A percentile compares a stretch with the other conserved stretches of the same genome.
Conservation (phyloP, 1,140 invertebrate species). For the Atta colombica region DNA sequence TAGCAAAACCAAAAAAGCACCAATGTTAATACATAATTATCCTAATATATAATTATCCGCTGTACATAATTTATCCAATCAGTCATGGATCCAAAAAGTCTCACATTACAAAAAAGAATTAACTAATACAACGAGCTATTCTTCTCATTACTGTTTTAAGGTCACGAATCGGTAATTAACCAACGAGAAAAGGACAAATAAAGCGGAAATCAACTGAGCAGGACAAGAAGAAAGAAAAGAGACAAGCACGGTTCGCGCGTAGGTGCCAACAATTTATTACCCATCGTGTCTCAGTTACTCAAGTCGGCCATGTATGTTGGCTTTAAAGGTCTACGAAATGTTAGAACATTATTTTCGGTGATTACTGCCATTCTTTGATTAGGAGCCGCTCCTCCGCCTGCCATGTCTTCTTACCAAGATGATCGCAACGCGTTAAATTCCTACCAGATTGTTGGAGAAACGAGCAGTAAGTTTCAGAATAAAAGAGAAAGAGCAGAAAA, state of each 20-base stretch:
- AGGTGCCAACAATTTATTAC: conserved; percentile 81
- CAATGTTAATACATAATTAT: no score
- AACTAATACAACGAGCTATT: conserved; percentile 71
- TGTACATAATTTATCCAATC: conserved; percentile 70
- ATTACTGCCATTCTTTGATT: conserved; percentile 81
- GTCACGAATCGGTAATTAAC: conserved; percentile 67
- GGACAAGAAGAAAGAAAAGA: conserved; percentile 37
- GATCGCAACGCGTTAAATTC: conserved; percentile 68
- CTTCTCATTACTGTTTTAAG: conserved; percentile 76
- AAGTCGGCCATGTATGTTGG: conserved; percentile 67
- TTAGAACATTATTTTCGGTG: conserved; percentile 79
- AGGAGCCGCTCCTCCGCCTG: conserved; percentile 54
- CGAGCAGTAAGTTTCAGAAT: conserved; percentile 55
- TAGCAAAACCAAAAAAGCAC: no score
- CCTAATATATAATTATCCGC: background rate
- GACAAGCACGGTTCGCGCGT: conserved; percentile 65
- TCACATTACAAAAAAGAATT: conserved; percentile 43
- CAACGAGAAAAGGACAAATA: conserved; percentile 36
- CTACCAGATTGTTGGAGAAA: conserved; percentile 50
- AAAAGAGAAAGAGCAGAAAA: conserved; percentile 62
- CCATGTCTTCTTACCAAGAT: background rate
- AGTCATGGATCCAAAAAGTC: conserved; percentile 69
- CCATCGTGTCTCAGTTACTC: conserved; percentile 70
- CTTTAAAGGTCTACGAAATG: conserved; percentile 76
- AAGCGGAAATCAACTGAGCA: conserved; percentile 10